phyloP scores from a whole-genome alignment of 2,113 vertebrate species.

The Aepyceros melampus region DNA sequence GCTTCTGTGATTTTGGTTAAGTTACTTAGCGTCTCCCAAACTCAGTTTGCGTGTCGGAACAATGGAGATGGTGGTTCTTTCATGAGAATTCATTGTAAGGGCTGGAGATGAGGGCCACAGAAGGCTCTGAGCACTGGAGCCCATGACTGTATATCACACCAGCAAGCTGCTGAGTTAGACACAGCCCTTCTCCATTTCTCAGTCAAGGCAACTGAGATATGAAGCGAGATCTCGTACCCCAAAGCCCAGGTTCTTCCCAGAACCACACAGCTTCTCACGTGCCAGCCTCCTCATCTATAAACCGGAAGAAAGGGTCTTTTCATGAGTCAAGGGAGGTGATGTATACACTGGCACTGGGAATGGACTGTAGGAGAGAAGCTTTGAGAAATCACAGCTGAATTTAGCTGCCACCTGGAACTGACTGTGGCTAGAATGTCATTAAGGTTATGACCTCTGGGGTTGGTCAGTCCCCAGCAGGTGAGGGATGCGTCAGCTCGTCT shows the following conservation, averaged over 20 bases:
- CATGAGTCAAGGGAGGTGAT: accelerated
- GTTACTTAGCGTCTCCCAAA: too few species aligned
- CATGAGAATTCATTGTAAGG: not conserved
- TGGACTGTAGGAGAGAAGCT: accelerated
- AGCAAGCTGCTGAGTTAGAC: accelerated
- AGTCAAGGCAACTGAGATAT: too few species aligned
- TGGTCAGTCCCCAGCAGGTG: not conserved
- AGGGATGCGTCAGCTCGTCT: accelerated
- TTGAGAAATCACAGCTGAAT: not conserved
- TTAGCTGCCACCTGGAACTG: not conserved
- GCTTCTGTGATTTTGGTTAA: not conserved
- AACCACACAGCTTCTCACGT: not conserved
- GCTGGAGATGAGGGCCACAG: accelerated
- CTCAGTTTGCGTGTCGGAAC: not conserved
- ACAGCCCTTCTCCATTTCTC: not conserved
- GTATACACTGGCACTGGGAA: not conserved
- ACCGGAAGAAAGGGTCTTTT: not conserved
- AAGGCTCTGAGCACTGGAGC: not conserved
- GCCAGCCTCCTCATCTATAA: not conserved
- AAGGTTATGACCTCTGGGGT: not conserved
- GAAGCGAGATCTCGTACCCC: not conserved
- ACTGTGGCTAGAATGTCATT: not conserved
- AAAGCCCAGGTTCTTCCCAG: not conserved
- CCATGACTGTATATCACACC: accelerated
- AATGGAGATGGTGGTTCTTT: not conserved